Percentiles rank a stretch among this genome's conserved stretches.
Evolutionary conservation across 2,113 vertebrate genomes (phyloP).

Genomic region (Paraplagusia blochii): DNA sequence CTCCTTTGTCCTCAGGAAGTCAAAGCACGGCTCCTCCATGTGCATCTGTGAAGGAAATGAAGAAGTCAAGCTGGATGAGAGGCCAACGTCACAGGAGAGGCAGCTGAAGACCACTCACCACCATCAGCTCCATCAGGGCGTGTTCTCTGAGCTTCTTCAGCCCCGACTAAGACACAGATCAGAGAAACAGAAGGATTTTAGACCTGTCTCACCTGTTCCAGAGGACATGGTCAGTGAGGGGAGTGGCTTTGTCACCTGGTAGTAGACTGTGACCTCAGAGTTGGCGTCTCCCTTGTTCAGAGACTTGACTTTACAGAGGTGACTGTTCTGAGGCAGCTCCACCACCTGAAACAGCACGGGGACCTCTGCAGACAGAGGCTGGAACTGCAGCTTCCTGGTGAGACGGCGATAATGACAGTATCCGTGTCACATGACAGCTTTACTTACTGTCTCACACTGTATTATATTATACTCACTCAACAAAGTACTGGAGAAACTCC

Average conservation of each 20-base stretch:
- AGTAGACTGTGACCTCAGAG: slow-evolving; percentile 94
- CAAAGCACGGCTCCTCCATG: slow-evolving; percentile 98
- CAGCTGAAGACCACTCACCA: slow-evolving; percentile 78
- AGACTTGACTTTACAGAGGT: slow-evolving; percentile 90
- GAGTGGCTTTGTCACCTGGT: slow-evolving; percentile 78
- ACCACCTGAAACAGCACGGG: slow-evolving; percentile 92
- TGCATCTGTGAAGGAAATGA: slow-evolving; percentile 83
- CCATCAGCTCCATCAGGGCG: slow-evolving; percentile 93
- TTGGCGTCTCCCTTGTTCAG: slow-evolving; percentile 92
- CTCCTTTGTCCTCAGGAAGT: slow-evolving; percentile 96
- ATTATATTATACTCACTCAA: slow-evolving; percentile 63
- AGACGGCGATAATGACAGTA: neutral
- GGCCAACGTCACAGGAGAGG: no score
- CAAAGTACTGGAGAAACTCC: slow-evolving; percentile 71
- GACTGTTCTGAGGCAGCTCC: slow-evolving; percentile 81
- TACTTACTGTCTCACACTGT: no score
- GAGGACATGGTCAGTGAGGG: neutral
- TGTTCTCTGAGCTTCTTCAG: slow-evolving; percentile 87
- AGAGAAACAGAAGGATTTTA: neutral
- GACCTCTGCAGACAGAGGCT: slow-evolving; percentile 77
- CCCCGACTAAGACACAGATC: slow-evolving; percentile 81
- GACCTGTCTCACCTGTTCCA: neutral
- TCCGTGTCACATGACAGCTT: no score
- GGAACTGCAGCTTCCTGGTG: slow-evolving; percentile 84
- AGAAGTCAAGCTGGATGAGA: no score